Evolutionary conservation across 1,140 invertebrate species (phyloP), one percentile per base, ranked within the genome.

Genomic region (Euglossa dilemma): DNA sequence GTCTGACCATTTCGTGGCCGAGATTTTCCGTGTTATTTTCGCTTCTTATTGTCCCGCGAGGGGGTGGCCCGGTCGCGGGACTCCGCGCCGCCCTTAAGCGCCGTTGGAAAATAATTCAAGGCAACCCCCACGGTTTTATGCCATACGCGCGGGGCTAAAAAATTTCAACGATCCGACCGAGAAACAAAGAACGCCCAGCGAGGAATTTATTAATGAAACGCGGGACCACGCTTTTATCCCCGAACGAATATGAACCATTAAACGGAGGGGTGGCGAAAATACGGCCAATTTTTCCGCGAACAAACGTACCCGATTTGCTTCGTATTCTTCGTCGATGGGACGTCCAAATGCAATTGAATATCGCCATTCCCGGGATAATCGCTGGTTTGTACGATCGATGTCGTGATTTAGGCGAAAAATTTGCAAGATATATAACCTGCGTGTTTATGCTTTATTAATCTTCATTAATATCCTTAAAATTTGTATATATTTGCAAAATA

Each of bases 201-300:
- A 67, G 20, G 45, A 76, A 76, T 82, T 82, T 82, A 76, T 76
- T 67, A 76, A 82, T 52, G 54, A 82, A 82, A 76, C 73, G 23
- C 6, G 23, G 43, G 36, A 36, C 71, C 4, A 28, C 36, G 36
- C n/a, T 43, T 76, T 81, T 82, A 45, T 36, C n/a, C 28, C 6
- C 36, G 43, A 67, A 75, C 67, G n/a, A 25, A 69, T 67, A 67
- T 75, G 43, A 56, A 67, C 8, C 25, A 43, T 67, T 82, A 18
- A 52, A 54, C n/a, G 28, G 14, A 20, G 36, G 36, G 36, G 36
- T 36, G 36, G 43, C 25, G 23, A 57, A 50, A 57, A 50, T 50
- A 18, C 52, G 2, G 11, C 6, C 23, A n/a, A 54, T 80, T 76
- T 56, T 81, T 63, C 25, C 61, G 18, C 25, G 16, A 7, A 20